A percentile compares a stretch with the other conserved stretches of the same genome.
Conservation (phyloP, 2,888 invertebrate genomes). For the Icerya purchasi region DNA sequence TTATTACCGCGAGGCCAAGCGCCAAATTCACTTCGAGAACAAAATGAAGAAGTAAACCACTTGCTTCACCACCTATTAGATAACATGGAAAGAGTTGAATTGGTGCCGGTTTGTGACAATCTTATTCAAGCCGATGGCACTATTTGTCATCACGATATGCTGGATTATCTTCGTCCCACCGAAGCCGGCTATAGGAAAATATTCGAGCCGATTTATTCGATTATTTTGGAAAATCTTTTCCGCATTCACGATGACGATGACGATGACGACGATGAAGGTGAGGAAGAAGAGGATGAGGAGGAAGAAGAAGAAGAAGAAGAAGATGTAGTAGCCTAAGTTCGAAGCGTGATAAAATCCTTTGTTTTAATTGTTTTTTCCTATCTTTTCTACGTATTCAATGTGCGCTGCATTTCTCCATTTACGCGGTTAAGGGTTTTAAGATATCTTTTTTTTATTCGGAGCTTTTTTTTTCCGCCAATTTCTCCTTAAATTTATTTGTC, state of each 20-base stretch:
- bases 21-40: slow-evolving; percentile 58
- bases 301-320: too few species aligned
- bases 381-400: too few species aligned
- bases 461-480: too few species aligned
- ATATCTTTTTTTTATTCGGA: too few species aligned
- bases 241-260: slow-evolving; percentile 39
- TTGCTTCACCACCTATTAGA: slow-evolving; percentile 37
- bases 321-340: too few species aligned
- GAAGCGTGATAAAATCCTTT: too few species aligned
- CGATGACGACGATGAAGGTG: not conserved
- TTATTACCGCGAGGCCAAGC: slow-evolving; percentile 70
- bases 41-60: slow-evolving; percentile 52
- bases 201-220: slow-evolving; percentile 63
- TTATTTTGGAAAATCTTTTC: slow-evolving; percentile 49
- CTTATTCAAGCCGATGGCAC: slow-evolving; percentile 43
- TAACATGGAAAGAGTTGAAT: slow-evolving; percentile 44
- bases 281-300: not conserved
- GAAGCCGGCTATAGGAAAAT: slow-evolving; percentile 69
- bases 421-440: too few species aligned
- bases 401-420: too few species aligned
- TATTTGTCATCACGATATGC: slow-evolving; percentile 76
- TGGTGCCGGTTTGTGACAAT: slow-evolving; percentile 12
- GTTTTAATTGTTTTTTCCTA: too few species aligned
- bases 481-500: too few species aligned
- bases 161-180: slow-evolving; percentile 72